These are phyloP conservation scores for Xerus inauris DNA, from an alignment of 2,113 vertebrate species.

Conservation along the genomic window DNA sequence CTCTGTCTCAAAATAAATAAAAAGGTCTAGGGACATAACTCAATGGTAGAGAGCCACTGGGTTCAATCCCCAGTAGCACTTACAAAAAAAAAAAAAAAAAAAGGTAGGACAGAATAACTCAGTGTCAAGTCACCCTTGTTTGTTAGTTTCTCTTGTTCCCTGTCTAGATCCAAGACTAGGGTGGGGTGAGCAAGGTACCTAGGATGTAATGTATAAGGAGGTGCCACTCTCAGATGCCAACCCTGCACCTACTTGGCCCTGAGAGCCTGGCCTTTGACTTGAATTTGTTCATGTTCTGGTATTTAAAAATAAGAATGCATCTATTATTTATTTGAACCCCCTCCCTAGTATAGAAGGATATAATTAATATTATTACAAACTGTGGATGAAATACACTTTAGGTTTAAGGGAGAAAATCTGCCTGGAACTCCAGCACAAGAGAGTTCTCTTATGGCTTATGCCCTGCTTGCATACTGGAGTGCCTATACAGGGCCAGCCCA, in stretches of 20 bases:
- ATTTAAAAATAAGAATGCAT: background rate
- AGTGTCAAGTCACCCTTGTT: background rate
- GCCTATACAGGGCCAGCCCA: background rate
- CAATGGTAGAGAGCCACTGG: background rate
- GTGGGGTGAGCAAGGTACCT: too few relatives aligned
- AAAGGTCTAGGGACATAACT: too few relatives aligned
- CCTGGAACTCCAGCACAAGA: background rate
- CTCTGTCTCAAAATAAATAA: background rate
- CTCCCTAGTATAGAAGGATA: background rate
- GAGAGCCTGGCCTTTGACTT: background rate
- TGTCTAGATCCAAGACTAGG: background rate
- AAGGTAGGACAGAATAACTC: background rate
- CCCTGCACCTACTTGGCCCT: background rate
- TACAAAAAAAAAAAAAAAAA: too few relatives aligned
- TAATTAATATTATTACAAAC: background rate
- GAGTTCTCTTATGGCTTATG: background rate
- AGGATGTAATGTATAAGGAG: background rate
- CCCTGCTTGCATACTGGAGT: background rate
- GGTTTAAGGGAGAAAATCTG: too few relatives aligned
- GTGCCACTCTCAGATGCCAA: background rate
- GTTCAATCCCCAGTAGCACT: background rate
- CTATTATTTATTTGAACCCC: background rate
- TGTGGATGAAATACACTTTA: background rate
- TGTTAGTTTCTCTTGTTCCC: background rate
- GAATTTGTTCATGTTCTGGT: background rate